Percentiles rank a stretch among this genome's conserved stretches.
Conservation (phyloP, 2,888 invertebrate genomes). For the Cetonia aurata region DNA sequence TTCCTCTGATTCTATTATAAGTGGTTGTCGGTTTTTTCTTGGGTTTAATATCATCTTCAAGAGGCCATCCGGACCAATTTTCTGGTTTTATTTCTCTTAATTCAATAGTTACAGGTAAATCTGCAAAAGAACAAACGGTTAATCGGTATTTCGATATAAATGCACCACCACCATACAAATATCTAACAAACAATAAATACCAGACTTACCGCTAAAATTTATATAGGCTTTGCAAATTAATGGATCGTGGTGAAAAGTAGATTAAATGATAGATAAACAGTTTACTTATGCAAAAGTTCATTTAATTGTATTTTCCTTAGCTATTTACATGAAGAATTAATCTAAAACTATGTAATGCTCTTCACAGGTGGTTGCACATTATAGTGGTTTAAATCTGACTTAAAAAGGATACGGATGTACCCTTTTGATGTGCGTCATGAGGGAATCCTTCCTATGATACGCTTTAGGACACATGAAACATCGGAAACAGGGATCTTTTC, state of each 20-base stretch:
- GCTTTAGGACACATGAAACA: constrained; percentile 70
- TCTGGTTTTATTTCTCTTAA: constrained; percentile 49
- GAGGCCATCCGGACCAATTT: constrained; percentile 54
- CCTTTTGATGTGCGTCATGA: constrained; percentile 41
- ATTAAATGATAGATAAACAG: no score
- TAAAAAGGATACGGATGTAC: constrained; percentile 17
- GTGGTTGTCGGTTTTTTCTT: constrained; percentile 58
- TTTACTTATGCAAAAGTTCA: neutral
- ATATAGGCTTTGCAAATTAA: neutral
- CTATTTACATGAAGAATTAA: constrained; percentile 2
- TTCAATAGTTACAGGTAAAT: constrained; percentile 61
- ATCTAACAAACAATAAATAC: constrained; percentile 9
- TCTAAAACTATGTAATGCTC: neutral
- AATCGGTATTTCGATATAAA: constrained; percentile 3
- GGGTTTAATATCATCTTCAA: constrained; percentile 46
- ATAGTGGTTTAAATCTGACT: neutral
- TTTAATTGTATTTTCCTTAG: no score
- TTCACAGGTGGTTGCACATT: neutral
- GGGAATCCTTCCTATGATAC: constrained; percentile 60
- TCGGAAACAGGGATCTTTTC: constrained; percentile 73
- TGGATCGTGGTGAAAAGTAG: neutral
- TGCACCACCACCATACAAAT: constrained; percentile 19
- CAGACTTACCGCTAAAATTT: neutral
- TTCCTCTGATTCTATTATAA: constrained; percentile 66
- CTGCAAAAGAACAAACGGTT: constrained; percentile 48